Base-by-base conservation (phyloP, 1,140 invertebrate species). In the Microplitis mediator region DNA sequence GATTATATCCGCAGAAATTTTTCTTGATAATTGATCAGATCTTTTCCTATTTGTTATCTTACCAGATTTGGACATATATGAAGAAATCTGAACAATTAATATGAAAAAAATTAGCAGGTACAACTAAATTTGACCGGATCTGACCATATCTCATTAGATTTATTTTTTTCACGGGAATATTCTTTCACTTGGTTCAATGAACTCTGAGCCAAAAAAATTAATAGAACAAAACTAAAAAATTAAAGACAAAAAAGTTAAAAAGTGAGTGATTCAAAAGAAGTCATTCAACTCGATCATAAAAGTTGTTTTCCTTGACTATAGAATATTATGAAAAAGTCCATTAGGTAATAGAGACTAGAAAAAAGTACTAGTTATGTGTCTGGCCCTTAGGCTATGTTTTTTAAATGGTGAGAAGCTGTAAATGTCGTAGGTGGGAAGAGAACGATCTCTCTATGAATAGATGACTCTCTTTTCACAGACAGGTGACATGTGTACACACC, bases 381-480 rank as follows among this genome's bases (percentile, higher is more conserved):
- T 71, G 67, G 63, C 70, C 77, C 69, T 50, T 39, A 58, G 73
- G 74, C 72, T 73, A 76, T 71, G 72, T 73, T 72, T 64, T 65
- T 65, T 65, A 14, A 65, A 65, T 65, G 63, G 45, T 3, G 39
- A 65, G 3, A 3, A 51, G 9, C 63, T 63, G 31, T 60, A 32
- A 13, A 31, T 58, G 50, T 23, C 23, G 23, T 51, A 51, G 14
- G 70, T 66, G 56, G 66, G 68, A 51, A 31, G 60, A 76, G 79
- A 78, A 70, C 72, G 76, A 81, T 82, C 77, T 78, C 75, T 73
- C 58, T 70, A 62, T 85, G 83, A 86, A 86, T 84, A 81, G 83
- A 73, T 80, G 84, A 80, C 81, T 84, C 82, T 80, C 82, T 79
- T 72, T 63, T 74, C 74, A 71, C 76, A 79, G 76, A 78, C 78